phyloP scores from a whole-genome alignment of 2,113 vertebrate species.

The Uria aalge region DNA sequence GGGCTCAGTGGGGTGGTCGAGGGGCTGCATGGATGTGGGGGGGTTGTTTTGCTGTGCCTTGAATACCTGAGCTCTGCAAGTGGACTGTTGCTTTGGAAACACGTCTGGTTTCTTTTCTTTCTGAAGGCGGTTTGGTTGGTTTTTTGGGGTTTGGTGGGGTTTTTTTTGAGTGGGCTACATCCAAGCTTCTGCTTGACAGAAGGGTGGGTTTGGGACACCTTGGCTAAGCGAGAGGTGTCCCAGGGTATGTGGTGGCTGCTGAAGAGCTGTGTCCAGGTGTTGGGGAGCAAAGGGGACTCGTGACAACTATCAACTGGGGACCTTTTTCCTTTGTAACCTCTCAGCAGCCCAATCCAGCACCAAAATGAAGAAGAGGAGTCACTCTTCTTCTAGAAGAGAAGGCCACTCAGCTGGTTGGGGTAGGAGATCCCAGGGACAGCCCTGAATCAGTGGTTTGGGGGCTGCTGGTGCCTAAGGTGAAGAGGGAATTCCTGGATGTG shows the following conservation, averaged over 20 bases:
- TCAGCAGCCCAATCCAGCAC: no score
- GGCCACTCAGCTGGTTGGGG: background rate
- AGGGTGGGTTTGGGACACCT: background rate
- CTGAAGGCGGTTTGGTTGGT: background rate
- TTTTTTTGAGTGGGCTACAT: background rate
- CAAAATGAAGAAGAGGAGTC: fast-evolving
- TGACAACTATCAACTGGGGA: background rate
- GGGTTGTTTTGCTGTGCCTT: background rate
- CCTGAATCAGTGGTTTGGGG: background rate
- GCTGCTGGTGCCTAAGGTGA: background rate
- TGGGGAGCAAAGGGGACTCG: fast-evolving
- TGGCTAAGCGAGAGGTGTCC: background rate
- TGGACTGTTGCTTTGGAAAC: slow-evolving; percentile 6
- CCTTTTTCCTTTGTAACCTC: no score
- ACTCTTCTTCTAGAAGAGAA: background rate
- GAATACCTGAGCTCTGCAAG: background rate
- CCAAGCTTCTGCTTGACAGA: background rate
- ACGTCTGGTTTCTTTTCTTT: background rate
- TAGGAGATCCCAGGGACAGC: background rate
- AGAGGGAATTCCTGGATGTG: background rate
- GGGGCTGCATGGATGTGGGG: background rate
- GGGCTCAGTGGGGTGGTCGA: fast-evolving
- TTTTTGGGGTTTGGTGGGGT: no score
- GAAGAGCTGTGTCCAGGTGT: background rate
- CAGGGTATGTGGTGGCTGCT: background rate